Evolutionary conservation across 2,113 vertebrate genomes (phyloP).

Genomic region (Sprattus sprattus): DNA sequence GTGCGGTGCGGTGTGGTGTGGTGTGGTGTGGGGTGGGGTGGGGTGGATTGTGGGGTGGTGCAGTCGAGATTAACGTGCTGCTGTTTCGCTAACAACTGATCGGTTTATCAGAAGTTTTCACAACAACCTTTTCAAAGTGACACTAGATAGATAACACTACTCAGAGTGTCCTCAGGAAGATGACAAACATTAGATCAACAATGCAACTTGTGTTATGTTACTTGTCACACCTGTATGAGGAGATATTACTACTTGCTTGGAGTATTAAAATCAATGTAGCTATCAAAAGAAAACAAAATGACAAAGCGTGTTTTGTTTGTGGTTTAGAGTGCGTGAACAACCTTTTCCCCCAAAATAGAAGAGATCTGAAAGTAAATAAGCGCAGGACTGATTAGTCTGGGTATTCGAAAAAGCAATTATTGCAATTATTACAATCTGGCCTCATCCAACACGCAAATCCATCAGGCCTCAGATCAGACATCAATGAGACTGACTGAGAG

Average conservation of each 20-base stretch:
- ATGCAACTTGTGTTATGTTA: background rate
- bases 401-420: too few species aligned
- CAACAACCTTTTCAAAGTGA: background rate
- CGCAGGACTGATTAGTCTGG: too few species aligned
- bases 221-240: background rate
- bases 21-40: too few species aligned
- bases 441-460: background rate
- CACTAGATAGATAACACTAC: background rate
- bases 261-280: too few species aligned
- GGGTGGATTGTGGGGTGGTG: background rate
- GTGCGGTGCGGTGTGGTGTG: too few species aligned
- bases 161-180: background rate
- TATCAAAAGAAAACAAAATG: too few species aligned
- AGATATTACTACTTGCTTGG: too few species aligned
- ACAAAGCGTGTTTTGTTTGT: too few species aligned
- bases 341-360: too few species aligned
- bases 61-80: background rate
- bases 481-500: background rate
- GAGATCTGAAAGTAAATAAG: too few species aligned
- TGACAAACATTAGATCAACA: background rate
- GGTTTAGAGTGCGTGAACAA: too few species aligned
- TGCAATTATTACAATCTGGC: too few species aligned
- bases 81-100: background rate
- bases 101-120: background rate
- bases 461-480: background rate